Evolutionary conservation across 2,888 invertebrate species (phyloP).

Genomic region (Scaptomyza reducta): DNA sequence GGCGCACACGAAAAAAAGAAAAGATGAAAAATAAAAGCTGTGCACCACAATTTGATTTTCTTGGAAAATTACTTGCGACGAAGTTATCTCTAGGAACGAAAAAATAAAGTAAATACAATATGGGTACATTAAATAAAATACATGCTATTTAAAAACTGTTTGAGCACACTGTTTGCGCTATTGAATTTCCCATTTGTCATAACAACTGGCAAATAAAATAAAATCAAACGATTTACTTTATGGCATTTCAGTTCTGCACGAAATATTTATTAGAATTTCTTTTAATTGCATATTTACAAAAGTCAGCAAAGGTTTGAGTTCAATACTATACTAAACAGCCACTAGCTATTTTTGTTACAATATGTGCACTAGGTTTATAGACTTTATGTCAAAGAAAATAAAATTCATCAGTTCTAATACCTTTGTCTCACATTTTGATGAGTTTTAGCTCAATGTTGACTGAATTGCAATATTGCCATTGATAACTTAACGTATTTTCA

Average conservation of each 20-base stretch:
- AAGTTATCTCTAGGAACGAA: neutral
- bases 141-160: neutral
- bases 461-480: constrained; percentile 25
- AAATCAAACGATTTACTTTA: no score
- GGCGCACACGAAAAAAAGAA: constrained; percentile 1
- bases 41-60: constrained; percentile 24
- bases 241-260: neutral
- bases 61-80: constrained; percentile 8
- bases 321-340: neutral
- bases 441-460: constrained; percentile 11
- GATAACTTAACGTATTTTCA: constrained; percentile 16
- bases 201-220: neutral
- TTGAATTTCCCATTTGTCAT: neutral
- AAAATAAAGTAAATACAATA: neutral
- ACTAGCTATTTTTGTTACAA: no score
- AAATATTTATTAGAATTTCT: neutral
- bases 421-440: neutral
- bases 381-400: neutral
- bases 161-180: neutral
- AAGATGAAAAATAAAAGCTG: constrained; percentile 10
- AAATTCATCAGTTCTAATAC: neutral
- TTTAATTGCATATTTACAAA: neutral
- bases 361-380: neutral
- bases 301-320: neutral
- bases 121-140: neutral